phyloP scores from a whole-genome alignment of 2,888 invertebrate genomes.

The Drosophila dives region DNA sequence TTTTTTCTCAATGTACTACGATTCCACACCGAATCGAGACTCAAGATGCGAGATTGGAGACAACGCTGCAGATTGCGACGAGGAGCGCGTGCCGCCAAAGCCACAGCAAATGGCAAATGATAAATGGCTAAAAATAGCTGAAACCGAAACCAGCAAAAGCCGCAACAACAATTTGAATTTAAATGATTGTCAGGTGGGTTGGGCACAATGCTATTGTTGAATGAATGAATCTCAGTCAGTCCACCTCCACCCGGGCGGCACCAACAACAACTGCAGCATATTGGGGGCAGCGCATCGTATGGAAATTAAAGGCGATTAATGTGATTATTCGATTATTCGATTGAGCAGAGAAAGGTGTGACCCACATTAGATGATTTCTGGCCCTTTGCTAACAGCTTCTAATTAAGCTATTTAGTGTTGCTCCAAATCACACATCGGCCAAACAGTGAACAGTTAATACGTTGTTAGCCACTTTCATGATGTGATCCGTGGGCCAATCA shows the following conservation, averaged over 20 bases:
- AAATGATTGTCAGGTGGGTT: constrained; percentile 71
- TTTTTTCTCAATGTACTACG: constrained; percentile 1
- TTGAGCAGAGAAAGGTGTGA: constrained; percentile 69
- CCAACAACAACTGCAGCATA: constrained; percentile 9
- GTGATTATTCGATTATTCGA: constrained; percentile 52
- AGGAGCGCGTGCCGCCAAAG: constrained; percentile 59
- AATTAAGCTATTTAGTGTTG: constrained; percentile 79
- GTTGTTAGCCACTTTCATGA: constrained; percentile 55
- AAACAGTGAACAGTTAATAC: not conserved
- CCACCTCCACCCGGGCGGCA: not conserved
- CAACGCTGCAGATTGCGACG: constrained; percentile 22
- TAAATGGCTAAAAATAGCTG: constrained; percentile 4
- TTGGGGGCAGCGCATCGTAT: constrained; percentile 47
- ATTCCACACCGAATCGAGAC: not conserved
- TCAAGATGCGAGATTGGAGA: not conserved
- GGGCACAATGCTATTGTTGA: constrained; percentile 54
- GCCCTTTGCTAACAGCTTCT: constrained; percentile 66
- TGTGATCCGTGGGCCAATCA: constrained; percentile 70
- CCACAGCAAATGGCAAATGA: constrained; percentile 11
- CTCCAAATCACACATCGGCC: constrained; percentile 66
- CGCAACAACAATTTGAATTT: constrained; percentile 57
- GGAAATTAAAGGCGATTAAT: constrained; percentile 31
- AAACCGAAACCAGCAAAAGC: constrained; percentile 18
- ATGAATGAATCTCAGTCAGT: constrained; percentile 46
- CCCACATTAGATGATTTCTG: constrained; percentile 59